These are phyloP conservation scores for Lepus europaeus DNA, from an alignment of 2,113 vertebrate genomes.

Conservation along the genomic window DNA sequence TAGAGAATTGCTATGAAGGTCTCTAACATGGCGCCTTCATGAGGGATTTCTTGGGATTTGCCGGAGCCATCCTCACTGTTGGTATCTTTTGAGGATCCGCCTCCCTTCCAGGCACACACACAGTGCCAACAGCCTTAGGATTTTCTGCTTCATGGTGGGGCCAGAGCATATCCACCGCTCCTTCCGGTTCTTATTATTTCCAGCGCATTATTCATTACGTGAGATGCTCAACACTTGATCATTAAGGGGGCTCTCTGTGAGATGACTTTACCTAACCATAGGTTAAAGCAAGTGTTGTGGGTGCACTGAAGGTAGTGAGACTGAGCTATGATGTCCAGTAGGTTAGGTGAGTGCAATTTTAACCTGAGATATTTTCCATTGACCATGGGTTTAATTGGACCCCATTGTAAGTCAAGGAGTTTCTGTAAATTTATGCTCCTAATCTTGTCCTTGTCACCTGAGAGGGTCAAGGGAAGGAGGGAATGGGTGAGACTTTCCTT, in stretches of 20 bases:
- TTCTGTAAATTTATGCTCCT: not conserved
- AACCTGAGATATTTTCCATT: not conserved
- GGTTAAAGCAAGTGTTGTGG: not conserved
- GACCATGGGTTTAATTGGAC: not conserved
- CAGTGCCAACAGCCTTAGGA: not conserved
- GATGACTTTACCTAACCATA: not conserved
- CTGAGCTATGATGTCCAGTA: not conserved
- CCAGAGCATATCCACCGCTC: not conserved
- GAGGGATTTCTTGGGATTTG: not conserved
- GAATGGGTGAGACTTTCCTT: not conserved
- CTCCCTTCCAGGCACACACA: too few relatives aligned
- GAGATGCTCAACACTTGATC: not conserved
- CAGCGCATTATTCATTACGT: not conserved
- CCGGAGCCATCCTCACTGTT: not conserved
- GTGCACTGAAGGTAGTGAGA: too few relatives aligned
- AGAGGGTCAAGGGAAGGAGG: not conserved
- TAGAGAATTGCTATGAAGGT: not conserved
- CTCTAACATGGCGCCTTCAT: accelerated
- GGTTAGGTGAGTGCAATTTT: not conserved
- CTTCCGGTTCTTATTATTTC: not conserved
- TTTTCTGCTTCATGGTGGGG: not conserved
- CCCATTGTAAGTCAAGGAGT: not conserved
- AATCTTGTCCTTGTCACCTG: not conserved
- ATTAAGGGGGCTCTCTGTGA: not conserved
- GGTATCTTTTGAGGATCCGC: not conserved